Evolutionary conservation across 2,797 vertebrate genomes (phyloP).

Genomic region (Bradypodion ventrale): DNA sequence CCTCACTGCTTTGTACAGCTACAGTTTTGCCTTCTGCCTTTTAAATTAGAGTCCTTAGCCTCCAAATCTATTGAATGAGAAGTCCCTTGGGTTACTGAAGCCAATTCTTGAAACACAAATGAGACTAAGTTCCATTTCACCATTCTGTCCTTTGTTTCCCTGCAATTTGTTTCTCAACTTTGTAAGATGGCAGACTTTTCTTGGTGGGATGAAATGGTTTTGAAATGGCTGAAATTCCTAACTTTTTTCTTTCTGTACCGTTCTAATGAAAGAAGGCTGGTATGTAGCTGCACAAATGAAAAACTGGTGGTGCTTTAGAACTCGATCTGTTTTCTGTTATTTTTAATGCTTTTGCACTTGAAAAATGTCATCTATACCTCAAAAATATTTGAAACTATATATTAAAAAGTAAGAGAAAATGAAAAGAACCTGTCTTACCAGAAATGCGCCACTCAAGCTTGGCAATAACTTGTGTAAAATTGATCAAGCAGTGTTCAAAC

Average conservation of each 20-base stretch:
- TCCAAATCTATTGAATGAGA: constrained; percentile 36
- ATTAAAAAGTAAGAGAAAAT: constrained; percentile 40
- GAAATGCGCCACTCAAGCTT: constrained; percentile 49
- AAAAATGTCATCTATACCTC: constrained; percentile 45
- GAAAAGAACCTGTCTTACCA: constrained; percentile 50
- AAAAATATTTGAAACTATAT: constrained; percentile 52
- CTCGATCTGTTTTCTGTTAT: constrained; percentile 56
- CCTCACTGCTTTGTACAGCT: accelerated
- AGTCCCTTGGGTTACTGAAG: constrained; percentile 29
- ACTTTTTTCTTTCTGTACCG: constrained; percentile 53
- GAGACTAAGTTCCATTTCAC: not conserved
- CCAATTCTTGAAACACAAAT: constrained; percentile 34
- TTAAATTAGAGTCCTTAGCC: not conserved
- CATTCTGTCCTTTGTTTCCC: constrained; percentile 25
- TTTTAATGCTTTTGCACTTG: constrained; percentile 57
- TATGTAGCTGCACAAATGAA: constrained; percentile 43
- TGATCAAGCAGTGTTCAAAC: constrained; percentile 28
- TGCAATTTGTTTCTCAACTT: constrained; percentile 53
- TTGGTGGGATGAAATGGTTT: constrained; percentile 35
- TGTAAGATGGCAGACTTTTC: constrained; percentile 51
- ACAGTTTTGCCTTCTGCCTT: constrained; percentile 7
- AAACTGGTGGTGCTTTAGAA: constrained; percentile 32
- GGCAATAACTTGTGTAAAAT: not conserved
- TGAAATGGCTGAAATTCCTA: constrained; percentile 44
- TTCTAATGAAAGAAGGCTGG: constrained; percentile 28